Percentiles rank a stretch among this genome's conserved stretches.
These are phyloP conservation scores for Dendroctonus valens DNA, from an alignment of 1,140 invertebrate genomes.

Conservation along the genomic window DNA sequence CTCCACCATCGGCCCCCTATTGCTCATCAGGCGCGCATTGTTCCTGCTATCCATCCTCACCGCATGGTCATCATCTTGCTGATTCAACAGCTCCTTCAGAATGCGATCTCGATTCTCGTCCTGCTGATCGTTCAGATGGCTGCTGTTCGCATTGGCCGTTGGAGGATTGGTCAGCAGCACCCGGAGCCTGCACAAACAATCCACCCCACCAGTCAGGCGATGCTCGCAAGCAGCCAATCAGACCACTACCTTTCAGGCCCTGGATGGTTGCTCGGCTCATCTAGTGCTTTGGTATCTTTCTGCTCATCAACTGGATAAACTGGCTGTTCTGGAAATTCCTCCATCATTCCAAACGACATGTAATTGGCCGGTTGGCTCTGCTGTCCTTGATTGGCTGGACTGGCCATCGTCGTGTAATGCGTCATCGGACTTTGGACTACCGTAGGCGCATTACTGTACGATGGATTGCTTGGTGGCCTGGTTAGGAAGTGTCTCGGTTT, in stretches of 20 bases:
- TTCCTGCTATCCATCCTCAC: constrained; percentile 48
- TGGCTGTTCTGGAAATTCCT: constrained; percentile 48
- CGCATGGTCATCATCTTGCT: constrained; percentile 76
- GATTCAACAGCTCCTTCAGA: constrained; percentile 75
- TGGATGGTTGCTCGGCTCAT: constrained; percentile 41
- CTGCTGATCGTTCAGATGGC: constrained; percentile 44
- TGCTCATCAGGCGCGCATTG: constrained; percentile 47
- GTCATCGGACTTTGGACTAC: constrained; percentile 53
- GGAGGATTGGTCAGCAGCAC: constrained; percentile 47
- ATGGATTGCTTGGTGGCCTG: constrained; percentile 53
- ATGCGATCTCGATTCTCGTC: constrained; percentile 60
- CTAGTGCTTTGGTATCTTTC: constrained; percentile 49
- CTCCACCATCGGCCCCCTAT: constrained; percentile 41
- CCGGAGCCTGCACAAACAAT: constrained; percentile 34
- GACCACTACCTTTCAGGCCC: constrained; percentile 29
- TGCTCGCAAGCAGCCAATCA: too few species aligned
- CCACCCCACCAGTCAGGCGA: background rate
- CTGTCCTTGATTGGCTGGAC: constrained; percentile 44
- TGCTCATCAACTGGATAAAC: constrained; percentile 46
- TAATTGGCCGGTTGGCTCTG: constrained; percentile 35
- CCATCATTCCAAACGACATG: constrained; percentile 60
- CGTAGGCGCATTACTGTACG: constrained; percentile 53
- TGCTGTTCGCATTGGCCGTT: constrained; percentile 52
- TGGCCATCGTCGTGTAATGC: constrained; percentile 51
- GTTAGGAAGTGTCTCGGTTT: too few species aligned